Base-by-base conservation (phyloP, 2,797 vertebrate species). In the Eulemur albifrons region DNA sequence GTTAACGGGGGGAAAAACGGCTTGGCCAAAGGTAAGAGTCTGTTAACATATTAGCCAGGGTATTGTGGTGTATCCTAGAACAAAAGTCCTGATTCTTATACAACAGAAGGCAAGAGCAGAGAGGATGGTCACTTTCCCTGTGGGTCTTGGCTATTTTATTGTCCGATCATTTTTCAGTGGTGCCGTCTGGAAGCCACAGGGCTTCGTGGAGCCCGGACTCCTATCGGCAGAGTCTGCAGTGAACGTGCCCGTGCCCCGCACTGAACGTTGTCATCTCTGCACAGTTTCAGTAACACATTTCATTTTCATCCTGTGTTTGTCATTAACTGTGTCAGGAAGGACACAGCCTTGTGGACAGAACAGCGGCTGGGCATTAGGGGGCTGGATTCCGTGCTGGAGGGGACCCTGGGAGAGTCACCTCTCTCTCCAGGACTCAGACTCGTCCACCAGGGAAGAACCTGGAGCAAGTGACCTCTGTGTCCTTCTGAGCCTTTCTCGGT, bases 91-190 rank as follows among this genome's bases (percentile, higher is more conserved):
- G 0, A 0, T 7, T 67, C 50, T 54, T 3, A 5, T 1, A 3
- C 27, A 14, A 7, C 35, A 2, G 43, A 25, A 7, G 54, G 21
- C 45, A 2, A 1, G 14, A 14, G 38, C 7, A 1, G 70, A 38
- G 18, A 52, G 52, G n/a, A 25, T 2, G 1, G 18, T 59, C 1
- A 0, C 13, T 8, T 21, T 54, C 17, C 50, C 27, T 12, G 1
- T 0, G 0, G 9, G 15, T 59, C 40, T 30, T 27, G 38, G 76
- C 61, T 45, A 0, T 10, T 2, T 1, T 0, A 0, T 5, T 0
- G 1, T 27, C 25, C 0, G 0, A 0, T 7, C 61, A 1, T 43
- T 67, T 65, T 43, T 8, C 8, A 5, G 1, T 5, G 8, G 15
- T 23, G 25, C 18, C 4, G 0, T 25, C 48, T 14, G 38, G 52